These are phyloP conservation scores for Pontoporia blainvillei DNA, from an alignment of 2,113 vertebrate genomes.

Conservation along the genomic window DNA sequence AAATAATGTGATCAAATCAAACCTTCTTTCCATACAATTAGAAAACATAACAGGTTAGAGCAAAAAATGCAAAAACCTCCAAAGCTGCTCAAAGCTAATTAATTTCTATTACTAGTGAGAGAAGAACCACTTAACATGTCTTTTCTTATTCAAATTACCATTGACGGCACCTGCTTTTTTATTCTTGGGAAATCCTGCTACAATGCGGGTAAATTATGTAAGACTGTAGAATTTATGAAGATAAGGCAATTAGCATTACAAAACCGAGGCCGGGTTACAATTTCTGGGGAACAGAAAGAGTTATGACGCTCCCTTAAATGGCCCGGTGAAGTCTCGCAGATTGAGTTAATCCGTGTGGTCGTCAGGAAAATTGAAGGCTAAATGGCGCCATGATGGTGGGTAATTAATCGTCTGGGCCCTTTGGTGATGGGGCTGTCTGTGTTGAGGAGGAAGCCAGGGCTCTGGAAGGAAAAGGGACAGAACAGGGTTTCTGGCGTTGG, in stretches of 20 bases:
- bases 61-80: constrained; percentile 75
- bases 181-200: constrained; percentile 83
- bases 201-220: constrained; percentile 82
- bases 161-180: constrained; percentile 81
- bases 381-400: constrained; percentile 57
- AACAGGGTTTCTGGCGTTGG: not conserved
- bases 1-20: constrained; percentile 76
- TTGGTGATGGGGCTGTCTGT: constrained; percentile 63
- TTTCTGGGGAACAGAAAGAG: constrained; percentile 78
- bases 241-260: constrained; percentile 84
- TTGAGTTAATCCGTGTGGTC: constrained; percentile 74
- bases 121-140: constrained; percentile 82
- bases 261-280: constrained; percentile 81
- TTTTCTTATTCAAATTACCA: constrained; percentile 87
- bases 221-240: constrained; percentile 82
- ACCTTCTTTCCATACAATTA: constrained; percentile 79
- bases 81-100: constrained; percentile 83
- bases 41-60: constrained; percentile 77
- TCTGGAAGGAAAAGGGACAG: not conserved
- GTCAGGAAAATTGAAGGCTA: constrained; percentile 75
- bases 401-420: constrained; percentile 75
- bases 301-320: constrained; percentile 79
- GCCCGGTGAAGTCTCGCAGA: constrained; percentile 71
- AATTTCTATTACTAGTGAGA: constrained; percentile 83
- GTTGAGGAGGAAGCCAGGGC: not conserved